Evolutionary conservation across 2,113 vertebrate species (phyloP).

Genomic region (Xiphorhynchus elegans): DNA sequence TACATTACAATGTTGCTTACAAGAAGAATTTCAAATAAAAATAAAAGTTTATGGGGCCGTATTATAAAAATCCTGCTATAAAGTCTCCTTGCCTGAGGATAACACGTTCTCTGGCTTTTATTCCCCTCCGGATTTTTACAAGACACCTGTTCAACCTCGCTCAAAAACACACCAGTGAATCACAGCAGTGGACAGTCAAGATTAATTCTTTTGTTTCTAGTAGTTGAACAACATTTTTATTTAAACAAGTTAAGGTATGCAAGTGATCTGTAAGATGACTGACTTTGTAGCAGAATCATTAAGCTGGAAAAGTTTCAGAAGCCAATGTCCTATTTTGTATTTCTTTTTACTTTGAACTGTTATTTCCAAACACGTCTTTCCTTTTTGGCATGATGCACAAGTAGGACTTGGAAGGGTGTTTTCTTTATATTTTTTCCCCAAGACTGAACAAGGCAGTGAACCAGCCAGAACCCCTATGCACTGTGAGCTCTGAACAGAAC

Average conservation of each 20-base stretch:
- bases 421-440: neutral
- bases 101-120: neutral
- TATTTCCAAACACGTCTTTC: neutral
- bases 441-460: neutral
- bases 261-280: neutral
- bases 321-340: neutral
- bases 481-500: neutral
- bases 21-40: neutral
- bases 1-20: neutral
- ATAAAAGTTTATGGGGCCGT: conserved; percentile 6
- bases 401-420: neutral
- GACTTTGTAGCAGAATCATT: neutral
- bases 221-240: neutral
- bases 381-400: neutral
- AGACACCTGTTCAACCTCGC: neutral
- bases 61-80: conserved; percentile 14
- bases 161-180: neutral
- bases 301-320: neutral
- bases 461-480: neutral
- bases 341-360: neutral
- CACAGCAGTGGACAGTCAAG: neutral
- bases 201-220: neutral
- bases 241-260: neutral
- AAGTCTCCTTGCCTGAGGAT: neutral
- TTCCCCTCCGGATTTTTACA: neutral